Evolutionary conservation across 2,113 vertebrate species (phyloP).

Genomic region (Artemisiospiza belli): DNA sequence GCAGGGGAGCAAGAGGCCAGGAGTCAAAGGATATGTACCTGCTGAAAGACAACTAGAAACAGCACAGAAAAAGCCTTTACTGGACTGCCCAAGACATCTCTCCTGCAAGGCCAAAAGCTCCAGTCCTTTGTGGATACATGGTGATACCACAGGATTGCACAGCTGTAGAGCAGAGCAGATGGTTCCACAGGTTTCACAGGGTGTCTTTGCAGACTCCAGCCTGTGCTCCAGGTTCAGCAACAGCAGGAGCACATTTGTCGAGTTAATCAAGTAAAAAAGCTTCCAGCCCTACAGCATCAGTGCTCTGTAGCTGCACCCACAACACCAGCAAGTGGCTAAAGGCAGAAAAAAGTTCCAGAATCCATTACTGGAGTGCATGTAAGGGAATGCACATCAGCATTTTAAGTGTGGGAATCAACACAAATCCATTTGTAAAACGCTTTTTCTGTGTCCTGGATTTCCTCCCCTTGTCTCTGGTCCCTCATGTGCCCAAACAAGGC

Average conservation of each 20-base stretch:
- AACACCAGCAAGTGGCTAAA: not conserved
- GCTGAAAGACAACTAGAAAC: not conserved
- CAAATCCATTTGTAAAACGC: not conserved
- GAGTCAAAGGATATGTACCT: not conserved
- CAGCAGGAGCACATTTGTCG: not conserved
- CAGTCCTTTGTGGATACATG: not conserved
- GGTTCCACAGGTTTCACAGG: not conserved
- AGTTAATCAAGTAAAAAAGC: not conserved
- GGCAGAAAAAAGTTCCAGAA: too few relatives aligned
- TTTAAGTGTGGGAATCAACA: not conserved
- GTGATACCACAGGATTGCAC: not conserved
- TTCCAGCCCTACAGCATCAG: not conserved
- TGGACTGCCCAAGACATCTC: fast-evolving
- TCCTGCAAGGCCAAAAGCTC: not conserved
- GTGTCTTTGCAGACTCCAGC: not conserved
- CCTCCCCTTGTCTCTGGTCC: not conserved
- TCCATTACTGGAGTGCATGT: not conserved
- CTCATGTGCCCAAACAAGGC: not conserved
- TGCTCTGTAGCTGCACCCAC: not conserved
- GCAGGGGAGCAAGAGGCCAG: not conserved
- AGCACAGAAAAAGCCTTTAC: not conserved
- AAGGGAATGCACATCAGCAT: not conserved
- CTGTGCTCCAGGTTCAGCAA: not conserved
- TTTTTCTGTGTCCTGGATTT: not conserved
- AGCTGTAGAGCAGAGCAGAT: not conserved